Conservation (phyloP, 2,888 invertebrate genomes). For the Creontiades dilutus region DNA sequence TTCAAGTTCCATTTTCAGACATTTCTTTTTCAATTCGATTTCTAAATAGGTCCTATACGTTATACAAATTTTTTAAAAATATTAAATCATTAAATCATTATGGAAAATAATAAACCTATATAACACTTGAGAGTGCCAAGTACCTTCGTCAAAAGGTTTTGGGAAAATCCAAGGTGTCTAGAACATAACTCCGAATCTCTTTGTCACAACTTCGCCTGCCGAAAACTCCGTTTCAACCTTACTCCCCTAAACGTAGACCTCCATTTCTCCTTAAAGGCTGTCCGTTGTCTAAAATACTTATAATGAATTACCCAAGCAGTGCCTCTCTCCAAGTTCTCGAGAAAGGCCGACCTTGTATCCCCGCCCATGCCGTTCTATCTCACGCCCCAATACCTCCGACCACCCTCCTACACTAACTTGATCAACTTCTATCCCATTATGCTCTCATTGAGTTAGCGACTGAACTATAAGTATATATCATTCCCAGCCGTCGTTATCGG, state of each 20-base stretch:
- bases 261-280: not conserved
- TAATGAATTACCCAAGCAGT: constrained; percentile 30
- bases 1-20: too few species aligned
- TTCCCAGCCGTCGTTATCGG: not conserved
- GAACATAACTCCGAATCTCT: not conserved
- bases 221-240: too few species aligned
- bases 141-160: not conserved
- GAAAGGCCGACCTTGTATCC: not conserved
- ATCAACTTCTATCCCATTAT: constrained; percentile 43
- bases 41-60: too few species aligned
- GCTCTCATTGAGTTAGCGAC: constrained; percentile 35
- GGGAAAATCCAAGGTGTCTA: not conserved
- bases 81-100: too few species aligned
- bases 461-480: constrained; percentile 29
- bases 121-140: too few species aligned
- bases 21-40: too few species aligned
- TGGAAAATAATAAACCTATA: too few species aligned
- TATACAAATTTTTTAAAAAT: too few species aligned
- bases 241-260: not conserved
- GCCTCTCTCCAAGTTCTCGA: not conserved
- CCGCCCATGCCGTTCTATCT: not conserved
- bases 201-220: not conserved
- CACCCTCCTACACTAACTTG: constrained; percentile 24
- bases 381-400: constrained; percentile 3
- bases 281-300: constrained; percentile 17